Base-by-base conservation (phyloP, 2,888 invertebrate genomes). In the Gymnocheta viridis region DNA sequence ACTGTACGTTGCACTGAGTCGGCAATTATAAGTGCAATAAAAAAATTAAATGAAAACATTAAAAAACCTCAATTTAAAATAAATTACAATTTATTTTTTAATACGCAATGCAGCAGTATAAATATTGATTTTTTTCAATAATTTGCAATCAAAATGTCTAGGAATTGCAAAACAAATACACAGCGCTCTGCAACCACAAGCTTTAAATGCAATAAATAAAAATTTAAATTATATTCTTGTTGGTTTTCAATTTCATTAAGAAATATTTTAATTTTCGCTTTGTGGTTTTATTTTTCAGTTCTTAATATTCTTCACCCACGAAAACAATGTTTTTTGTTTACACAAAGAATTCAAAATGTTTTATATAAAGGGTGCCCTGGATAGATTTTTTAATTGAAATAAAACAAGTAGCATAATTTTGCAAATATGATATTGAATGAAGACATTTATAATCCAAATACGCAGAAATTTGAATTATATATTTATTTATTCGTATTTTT, bases 221-320 rank as follows among this genome's bases (percentile, higher is more conserved):
- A 27, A 67, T 38, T 49, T 60, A 49, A 58, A 49, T 60, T 49
- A 27, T 69, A 60, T 64, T 49, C n/a, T 67, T 60, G 47, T 67
- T 60, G 49, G 38, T 77, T 69, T 58, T 67, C 38, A 69, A 69
- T 69, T 77, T 69, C 47, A 67, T 69, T 49, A 69, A 60, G 19
- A 69, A 77, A 60, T 27, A 14, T 69, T 60, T 17, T 27, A 47
- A 47, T 38, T 47, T 60, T 3, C 29, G 19, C 58, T 49, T 3
- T 60, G 17, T 47, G 32, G 14, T 73, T 29, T 58, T 32, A 4
- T 19, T 5, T 49, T 14, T 49, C 0, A 49, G 0, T 47, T 60
- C 3, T 5, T 17, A n/a, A 12, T 35, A 44, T 24, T 19, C 1
- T 51, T 35, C 38, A 51, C 24, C 24, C 41, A 70, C 22, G 49